Evolutionary conservation across 2,113 vertebrate species (phyloP), one percentile per base, ranked within the genome.

Genomic region (Pionites leucogaster): DNA sequence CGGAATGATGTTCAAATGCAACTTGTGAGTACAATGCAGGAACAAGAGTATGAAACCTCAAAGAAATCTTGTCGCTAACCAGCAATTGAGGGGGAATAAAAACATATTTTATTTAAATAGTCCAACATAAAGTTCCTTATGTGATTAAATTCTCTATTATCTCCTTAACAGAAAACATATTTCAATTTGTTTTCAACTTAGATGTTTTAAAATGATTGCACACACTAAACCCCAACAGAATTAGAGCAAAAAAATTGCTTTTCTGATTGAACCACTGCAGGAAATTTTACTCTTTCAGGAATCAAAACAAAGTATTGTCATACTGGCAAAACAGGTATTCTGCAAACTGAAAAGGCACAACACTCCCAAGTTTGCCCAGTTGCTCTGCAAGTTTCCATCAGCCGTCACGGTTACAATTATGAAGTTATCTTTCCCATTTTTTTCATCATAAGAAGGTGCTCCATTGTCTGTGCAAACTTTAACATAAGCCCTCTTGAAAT

Each of bases 391-490:
- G 80, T 97, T 97, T 97, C 90, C 82, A 94, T 97, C 96, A 95
- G 80, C 82, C 76, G 82, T 92, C 88, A 44, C 35, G 37, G 90
- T 96, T 95, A 92, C 27, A 84, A 91, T 75, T 50, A 94, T 35
- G 57, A 90, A 92, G 68, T 82, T 89, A 79, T 80, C 60, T 60
- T 92, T 86, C 86, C 91, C 84, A 64, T 87, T 94, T 96, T 86
- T 93, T 84, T 65, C 69, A 91, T 95, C 86, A 93, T 88, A 83
- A 96, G 96, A 98, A 98, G 97, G 97, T 98, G 97, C 97, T 97
- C 96, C 96, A 89, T 94, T 86, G 92, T 96, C 92, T 98, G 97
- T 98, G 97, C 98, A 98, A 98, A 98, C 97, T 97, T 95, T 93
- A 98, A 98, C 87, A 97, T 96, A 97, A 97, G 93, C 95, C 96